Evolutionary conservation across 1,140 invertebrate genomes (phyloP).

Genomic region (Anastrepha obliqua): DNA sequence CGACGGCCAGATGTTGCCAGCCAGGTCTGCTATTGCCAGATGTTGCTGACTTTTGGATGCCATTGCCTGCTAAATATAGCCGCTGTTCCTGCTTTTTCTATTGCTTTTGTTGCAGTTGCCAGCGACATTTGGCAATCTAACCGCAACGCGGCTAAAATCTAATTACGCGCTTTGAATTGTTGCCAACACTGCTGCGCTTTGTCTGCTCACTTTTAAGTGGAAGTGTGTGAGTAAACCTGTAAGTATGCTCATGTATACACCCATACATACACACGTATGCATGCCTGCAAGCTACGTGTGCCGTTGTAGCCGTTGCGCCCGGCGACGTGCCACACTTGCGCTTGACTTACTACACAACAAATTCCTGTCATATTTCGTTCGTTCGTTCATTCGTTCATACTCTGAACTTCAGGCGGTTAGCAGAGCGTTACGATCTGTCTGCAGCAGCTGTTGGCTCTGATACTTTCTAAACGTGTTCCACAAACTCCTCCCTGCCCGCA

Average conservation of each 20-base stretch:
- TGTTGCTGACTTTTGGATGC: neutral
- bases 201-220: neutral
- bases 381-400: neutral
- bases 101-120: neutral
- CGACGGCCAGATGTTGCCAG: neutral
- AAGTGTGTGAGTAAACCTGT: neutral
- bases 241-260: neutral
- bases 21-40: neutral
- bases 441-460: neutral
- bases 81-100: neutral
- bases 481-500: neutral
- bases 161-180: slow-evolving; percentile 47
- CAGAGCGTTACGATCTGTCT: slow-evolving; percentile 4
- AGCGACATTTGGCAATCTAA: slow-evolving; percentile 31
- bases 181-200: slow-evolving; percentile 16
- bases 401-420: neutral
- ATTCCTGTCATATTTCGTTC: slow-evolving; percentile 20
- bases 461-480: neutral
- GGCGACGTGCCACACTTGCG: slow-evolving; percentile 29
- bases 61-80: neutral
- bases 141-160: slow-evolving; percentile 44
- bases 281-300: neutral
- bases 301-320: neutral
- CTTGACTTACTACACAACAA: slow-evolving; percentile 13
- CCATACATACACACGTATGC: neutral